Evolutionary conservation across 2,113 vertebrate species (phyloP), one percentile per base, ranked within the genome.

Genomic region (Peromyscus polionotus): DNA sequence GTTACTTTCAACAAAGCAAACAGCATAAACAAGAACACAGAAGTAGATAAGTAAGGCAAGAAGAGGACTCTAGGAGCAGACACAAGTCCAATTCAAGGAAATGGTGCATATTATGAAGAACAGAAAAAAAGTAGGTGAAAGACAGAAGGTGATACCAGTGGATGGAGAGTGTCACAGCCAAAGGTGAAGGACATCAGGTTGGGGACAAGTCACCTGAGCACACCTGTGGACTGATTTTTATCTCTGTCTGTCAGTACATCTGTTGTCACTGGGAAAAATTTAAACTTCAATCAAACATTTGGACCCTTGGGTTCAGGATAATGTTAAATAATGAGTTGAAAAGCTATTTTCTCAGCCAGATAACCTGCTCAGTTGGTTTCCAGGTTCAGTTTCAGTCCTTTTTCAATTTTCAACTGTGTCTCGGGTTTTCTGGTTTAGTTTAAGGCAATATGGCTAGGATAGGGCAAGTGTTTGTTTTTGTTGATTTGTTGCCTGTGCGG

Each of bases 1-100:
- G 12, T 54, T 91, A 24, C 80, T 65, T 80, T 95, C 57, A 90
- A 59, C 9, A 92, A 94, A 93, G 70, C 16, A 88, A 93, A 77
- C 39, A 65, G 31, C 33, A 39, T 61, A 51, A 90, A 88, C 16
- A 84, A 31, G 7, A 91, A 59, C 42, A 65, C 5, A 26, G 28
- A 70, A 22, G 87, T 26, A 33, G 90, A n/a, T 48, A n/a, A 85
- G 16, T 75, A 65, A 91, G 36, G 20, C 9, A 26, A 16, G 14
- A 79, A 12, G 12, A 93, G 79, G 48, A 79, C 54, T 28, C 19
- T 24, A 17, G 26, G 63, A 86, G 65, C 39, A 94, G 76, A 80
- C 59, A 83, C 13, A 24, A 65, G n/a, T 31, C 80, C 75, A 42
- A 68, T 1, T 76, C 57, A 63, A 73, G 45, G 59, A 12, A 65